These are phyloP conservation scores for Atractosteus spatula DNA, from an alignment of 2,113 vertebrate genomes.

Conservation along the genomic window DNA sequence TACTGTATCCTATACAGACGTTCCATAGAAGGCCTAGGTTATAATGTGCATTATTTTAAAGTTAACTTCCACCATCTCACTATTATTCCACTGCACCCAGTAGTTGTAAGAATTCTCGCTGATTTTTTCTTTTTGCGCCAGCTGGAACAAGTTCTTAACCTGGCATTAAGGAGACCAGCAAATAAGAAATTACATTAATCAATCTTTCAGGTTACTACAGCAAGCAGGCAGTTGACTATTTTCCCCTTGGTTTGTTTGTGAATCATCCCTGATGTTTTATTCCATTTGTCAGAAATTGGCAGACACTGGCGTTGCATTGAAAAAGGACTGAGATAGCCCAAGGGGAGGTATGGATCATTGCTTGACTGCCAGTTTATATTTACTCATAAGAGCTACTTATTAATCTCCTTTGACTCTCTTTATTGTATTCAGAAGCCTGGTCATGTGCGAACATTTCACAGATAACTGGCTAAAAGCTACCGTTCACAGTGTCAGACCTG, in stretches of 20 bases:
- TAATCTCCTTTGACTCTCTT: background rate
- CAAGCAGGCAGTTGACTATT: background rate
- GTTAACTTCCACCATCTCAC: too few relatives aligned
- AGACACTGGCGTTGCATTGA: background rate
- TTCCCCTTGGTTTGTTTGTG: background rate
- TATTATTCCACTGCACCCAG: too few relatives aligned
- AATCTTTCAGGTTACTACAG: background rate
- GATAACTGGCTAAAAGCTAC: too few relatives aligned
- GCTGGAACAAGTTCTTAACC: too few relatives aligned
- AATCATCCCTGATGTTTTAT: background rate
- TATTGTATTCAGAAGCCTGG: background rate
- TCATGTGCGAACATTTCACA: background rate
- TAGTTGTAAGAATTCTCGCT: too few relatives aligned
- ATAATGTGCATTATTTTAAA: too few relatives aligned
- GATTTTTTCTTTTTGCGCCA: too few relatives aligned
- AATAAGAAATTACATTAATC: background rate
- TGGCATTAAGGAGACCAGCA: too few relatives aligned
- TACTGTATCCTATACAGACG: too few relatives aligned
- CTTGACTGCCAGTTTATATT: slow-evolving; percentile 4
- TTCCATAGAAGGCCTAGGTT: too few relatives aligned
- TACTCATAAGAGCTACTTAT: background rate
- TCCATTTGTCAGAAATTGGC: background rate
- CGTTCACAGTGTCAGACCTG: too few relatives aligned
- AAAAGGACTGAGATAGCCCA: background rate
- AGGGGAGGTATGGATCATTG: background rate